These are phyloP conservation scores for Napeogenes inachia DNA, from an alignment of 2,888 invertebrate species.

Conservation along the genomic window DNA sequence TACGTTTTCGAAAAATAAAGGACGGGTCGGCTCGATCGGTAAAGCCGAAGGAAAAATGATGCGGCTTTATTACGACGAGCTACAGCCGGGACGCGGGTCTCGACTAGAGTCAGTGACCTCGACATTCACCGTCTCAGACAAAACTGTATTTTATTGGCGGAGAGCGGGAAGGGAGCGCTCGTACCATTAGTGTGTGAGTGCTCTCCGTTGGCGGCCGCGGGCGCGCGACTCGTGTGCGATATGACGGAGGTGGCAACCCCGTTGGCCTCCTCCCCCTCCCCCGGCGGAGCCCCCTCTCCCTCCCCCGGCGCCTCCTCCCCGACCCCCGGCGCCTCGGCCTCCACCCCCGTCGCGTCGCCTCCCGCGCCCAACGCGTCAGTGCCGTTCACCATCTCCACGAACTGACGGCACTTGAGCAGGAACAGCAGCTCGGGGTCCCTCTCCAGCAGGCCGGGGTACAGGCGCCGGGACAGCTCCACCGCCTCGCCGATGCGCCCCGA, in stretches of 20 bases:
- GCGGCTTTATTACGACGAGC: too few species aligned
- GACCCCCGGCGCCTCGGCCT: constrained; percentile 33
- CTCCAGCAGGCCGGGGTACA: constrained; percentile 96
- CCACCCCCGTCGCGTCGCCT: constrained; percentile 38
- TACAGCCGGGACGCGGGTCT: too few species aligned
- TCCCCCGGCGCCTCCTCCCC: constrained; percentile 11
- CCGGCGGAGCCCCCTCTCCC: constrained; percentile 22
- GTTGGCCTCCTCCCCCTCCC: constrained; percentile 41
- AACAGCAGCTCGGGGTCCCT: constrained; percentile 94
- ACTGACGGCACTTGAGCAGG: constrained; percentile 97
- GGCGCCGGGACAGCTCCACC: constrained; percentile 90
- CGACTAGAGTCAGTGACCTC: too few species aligned
- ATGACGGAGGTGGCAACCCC: constrained; percentile 86
- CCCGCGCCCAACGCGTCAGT: constrained; percentile 81
- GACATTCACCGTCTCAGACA: too few species aligned
- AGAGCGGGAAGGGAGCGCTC: not conserved
- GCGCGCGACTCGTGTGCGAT: constrained; percentile 82
- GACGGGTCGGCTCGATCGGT: too few species aligned
- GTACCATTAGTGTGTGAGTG: constrained; percentile 41
- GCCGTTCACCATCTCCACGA: constrained; percentile 98
- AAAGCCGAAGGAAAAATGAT: too few species aligned
- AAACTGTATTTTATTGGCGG: not conserved
- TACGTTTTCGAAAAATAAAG: too few species aligned
- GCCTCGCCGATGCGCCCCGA: constrained; percentile 97
- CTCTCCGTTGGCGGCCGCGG: constrained; percentile 53